Percentiles rank a stretch among this genome's conserved stretches.
Evolutionary conservation across 2,888 invertebrate species (phyloP).

Genomic region (Rhopalosiphum nymphaeae): DNA sequence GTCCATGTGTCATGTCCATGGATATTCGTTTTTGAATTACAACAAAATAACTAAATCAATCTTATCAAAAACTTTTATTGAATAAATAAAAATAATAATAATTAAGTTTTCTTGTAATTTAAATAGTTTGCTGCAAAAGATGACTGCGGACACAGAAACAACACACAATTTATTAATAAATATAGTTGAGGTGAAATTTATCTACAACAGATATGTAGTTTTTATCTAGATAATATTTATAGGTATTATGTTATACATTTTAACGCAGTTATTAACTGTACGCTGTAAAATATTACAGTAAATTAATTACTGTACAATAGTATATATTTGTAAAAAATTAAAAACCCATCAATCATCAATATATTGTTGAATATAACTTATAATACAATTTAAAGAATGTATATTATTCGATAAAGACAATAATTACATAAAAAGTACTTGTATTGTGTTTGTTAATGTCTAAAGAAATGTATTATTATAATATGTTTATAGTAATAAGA

Average conservation of each 20-base stretch:
- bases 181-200: neutral
- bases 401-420: neutral
- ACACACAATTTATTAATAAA: neutral
- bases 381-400: neutral
- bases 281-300: neutral
- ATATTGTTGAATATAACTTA: neutral
- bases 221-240: neutral
- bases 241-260: neutral
- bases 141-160: neutral
- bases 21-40: too few relatives aligned
- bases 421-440: neutral
- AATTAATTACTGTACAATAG: neutral
- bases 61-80: too few relatives aligned
- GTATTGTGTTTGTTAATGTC: neutral
- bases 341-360: neutral
- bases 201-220: neutral
- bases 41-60: too few relatives aligned
- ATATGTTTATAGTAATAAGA: neutral
- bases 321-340: neutral
- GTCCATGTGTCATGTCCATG: too few relatives aligned
- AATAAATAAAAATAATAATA: neutral
- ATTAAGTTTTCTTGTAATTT: neutral
- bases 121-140: neutral
- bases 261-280: neutral
- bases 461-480: neutral